Conservation (phyloP, 2,888 invertebrate genomes). For the Julus scandinavius region DNA sequence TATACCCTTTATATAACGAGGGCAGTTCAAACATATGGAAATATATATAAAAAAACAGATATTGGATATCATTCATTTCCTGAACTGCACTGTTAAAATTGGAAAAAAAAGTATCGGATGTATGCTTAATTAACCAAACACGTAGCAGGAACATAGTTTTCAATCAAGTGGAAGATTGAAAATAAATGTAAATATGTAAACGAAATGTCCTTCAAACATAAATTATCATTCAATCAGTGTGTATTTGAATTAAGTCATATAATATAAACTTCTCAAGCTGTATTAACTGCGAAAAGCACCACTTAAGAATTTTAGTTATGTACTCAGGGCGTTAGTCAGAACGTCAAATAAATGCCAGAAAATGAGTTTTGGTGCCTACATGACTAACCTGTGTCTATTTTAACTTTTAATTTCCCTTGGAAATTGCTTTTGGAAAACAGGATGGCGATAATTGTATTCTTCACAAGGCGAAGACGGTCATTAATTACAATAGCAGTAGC, state of each 20-base stretch:
- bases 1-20: background rate
- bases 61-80: background rate
- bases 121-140: background rate
- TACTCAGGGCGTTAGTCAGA: background rate
- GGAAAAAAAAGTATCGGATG: background rate
- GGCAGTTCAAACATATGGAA: background rate
- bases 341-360: background rate
- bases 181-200: background rate
- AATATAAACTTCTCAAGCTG: background rate
- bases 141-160: too few relatives aligned
- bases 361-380: background rate
- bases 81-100: background rate
- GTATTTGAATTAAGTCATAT: background rate
- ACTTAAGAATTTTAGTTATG: background rate
- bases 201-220: background rate
- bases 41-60: background rate
- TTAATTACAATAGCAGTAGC: background rate
- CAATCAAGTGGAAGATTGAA: background rate
- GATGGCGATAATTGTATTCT: slow-evolving; percentile 24
- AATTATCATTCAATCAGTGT: background rate
- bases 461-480: background rate
- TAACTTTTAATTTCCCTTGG: background rate
- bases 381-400: background rate
- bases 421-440: background rate
- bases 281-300: background rate